Percentiles rank a stretch among this genome's conserved stretches.
Conservation (phyloP, 2,113 vertebrate species). For the Perca flavescens region DNA sequence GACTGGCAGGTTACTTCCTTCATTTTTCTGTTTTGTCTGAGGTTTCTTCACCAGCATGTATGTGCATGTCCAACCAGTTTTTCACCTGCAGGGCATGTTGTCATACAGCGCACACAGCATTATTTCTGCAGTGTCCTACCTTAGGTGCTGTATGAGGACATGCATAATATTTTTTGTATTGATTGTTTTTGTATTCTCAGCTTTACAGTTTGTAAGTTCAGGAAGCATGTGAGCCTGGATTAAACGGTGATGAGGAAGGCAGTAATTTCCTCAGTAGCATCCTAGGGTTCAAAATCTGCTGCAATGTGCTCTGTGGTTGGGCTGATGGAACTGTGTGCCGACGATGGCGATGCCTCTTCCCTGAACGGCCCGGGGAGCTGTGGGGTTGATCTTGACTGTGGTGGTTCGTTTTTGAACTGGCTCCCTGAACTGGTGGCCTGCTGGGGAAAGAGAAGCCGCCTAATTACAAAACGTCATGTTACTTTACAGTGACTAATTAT, state of each 20-base stretch:
- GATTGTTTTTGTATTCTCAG: neutral
- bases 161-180: neutral
- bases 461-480: conserved; percentile 30
- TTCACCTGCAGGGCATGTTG: conserved; percentile 6
- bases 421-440: conserved; percentile 39
- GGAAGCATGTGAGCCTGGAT: conserved; percentile 32
- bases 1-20: conserved; percentile 16
- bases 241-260: conserved; percentile 50
- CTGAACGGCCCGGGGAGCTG: conserved; percentile 24
- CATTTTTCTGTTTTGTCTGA: neutral
- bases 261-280: conserved; percentile 75
- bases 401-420: neutral
- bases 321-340: conserved; percentile 22
- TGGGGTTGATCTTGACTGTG: conserved; percentile 25
- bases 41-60: neutral
- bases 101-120: neutral
- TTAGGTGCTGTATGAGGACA: neutral
- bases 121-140: neutral
- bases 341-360: conserved; percentile 43
- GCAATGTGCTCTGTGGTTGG: conserved; percentile 49
- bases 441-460: conserved; percentile 20
- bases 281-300: conserved; percentile 67
- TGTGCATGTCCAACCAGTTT: conserved; percentile 33
- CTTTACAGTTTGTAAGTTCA: neutral
- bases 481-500: conserved; percentile 8